Conservation (phyloP, 2,888 invertebrate species). For the Heteromyza rotundicornis region DNA sequence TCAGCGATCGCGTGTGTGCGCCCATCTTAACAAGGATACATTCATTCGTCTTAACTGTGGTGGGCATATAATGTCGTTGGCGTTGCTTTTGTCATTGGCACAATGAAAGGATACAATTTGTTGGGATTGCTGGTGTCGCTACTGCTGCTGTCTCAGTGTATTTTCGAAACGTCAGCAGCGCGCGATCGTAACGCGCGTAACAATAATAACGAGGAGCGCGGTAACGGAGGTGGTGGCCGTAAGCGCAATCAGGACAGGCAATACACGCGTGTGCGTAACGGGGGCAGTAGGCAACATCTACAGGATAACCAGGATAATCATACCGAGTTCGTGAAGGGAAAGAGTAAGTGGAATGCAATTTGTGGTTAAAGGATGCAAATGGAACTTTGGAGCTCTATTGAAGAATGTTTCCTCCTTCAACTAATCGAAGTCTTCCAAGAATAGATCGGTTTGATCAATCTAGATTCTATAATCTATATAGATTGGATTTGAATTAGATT, state of each 20-base stretch:
- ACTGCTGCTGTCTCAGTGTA: constrained; percentile 47
- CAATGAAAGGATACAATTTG: constrained; percentile 45
- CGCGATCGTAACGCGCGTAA: constrained; percentile 48
- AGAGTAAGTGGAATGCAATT: constrained; percentile 77
- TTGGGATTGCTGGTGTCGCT: constrained; percentile 44
- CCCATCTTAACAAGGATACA: not conserved
- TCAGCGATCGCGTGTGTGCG: not conserved
- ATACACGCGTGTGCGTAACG: constrained; percentile 24
- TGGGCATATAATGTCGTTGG: constrained; percentile 37
- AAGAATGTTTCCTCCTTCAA: too few species aligned
- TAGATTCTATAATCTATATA: too few species aligned
- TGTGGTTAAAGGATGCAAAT: too few species aligned
- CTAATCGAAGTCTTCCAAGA: too few species aligned
- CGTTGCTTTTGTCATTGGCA: constrained; percentile 34
- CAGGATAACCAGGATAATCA: constrained; percentile 47
- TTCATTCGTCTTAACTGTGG: constrained; percentile 14
- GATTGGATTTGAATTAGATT: too few species aligned
- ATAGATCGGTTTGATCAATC: too few species aligned
- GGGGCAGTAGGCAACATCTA: constrained; percentile 23
- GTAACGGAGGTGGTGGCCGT: constrained; percentile 32
- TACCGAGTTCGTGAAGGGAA: constrained; percentile 79
- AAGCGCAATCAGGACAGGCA: constrained; percentile 37
- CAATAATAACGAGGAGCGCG: constrained; percentile 31
- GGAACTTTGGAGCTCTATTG: too few species aligned
- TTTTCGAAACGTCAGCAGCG: constrained; percentile 43